phyloP scores from a whole-genome alignment of 2,113 vertebrate genomes.

The Paratilapia polleni region DNA sequence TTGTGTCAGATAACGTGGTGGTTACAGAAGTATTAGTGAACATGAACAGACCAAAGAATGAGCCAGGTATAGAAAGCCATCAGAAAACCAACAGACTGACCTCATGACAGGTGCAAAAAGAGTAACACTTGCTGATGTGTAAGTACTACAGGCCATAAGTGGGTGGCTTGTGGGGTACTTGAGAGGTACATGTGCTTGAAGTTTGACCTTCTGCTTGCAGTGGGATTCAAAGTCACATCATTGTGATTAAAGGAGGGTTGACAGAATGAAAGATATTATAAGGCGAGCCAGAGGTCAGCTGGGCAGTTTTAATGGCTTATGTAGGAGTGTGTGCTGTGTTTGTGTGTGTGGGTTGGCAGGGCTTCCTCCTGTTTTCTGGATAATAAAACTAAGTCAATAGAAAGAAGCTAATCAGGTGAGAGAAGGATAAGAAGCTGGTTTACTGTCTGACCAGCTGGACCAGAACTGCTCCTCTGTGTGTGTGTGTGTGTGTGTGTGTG shows the following conservation, averaged over 20 bases:
- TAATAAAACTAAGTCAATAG: conserved; percentile 66
- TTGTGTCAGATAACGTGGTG: background rate
- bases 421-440: conserved; percentile 46
- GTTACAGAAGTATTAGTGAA: background rate
- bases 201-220: background rate
- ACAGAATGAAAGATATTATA: background rate
- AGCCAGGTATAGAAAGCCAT: background rate
- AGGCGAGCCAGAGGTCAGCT: conserved; percentile 19
- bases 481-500: conserved; percentile 22
- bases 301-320: background rate
- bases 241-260: background rate
- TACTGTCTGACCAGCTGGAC: conserved; percentile 61
- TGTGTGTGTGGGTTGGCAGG: conserved; percentile 30
- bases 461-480: conserved; percentile 37
- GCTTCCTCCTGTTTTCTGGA: conserved; percentile 51
- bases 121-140: no score
- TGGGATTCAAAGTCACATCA: background rate
- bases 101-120: background rate
- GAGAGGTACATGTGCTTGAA: background rate
- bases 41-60: background rate
- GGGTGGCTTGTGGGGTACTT: background rate
- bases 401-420: conserved; percentile 49
- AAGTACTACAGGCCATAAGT: no score
- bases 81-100: background rate
- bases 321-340: conserved; percentile 26